Base-by-base conservation (phyloP, 2,888 invertebrate species). In the Parasteatoda lunata region DNA sequence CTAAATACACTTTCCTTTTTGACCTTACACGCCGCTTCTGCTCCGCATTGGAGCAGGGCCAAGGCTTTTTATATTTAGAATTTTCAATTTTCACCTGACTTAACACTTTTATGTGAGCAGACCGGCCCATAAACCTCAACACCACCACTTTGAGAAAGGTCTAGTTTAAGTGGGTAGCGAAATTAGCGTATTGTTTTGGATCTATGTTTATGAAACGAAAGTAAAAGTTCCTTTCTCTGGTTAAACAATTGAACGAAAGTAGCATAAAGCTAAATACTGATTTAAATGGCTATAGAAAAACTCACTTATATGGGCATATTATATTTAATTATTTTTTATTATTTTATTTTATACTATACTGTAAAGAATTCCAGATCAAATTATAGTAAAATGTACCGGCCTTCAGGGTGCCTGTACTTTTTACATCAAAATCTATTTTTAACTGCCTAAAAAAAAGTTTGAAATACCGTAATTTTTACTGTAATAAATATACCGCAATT, bases 1-100 rank as follows among this genome's bases (percentile, higher is more conserved):
- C 85, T 86, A 77, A 83, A 83, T 77, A 77, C 77, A 72, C 77
- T 83, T 72, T 68, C 72, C 77, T 85, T 66, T 72, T 30, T 81
- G 77, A 80, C 80, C 80, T 86, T 80, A 72, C 49, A 8, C 70
- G 66, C 59, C 47, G 64, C 66, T 71, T 69, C 80, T 71, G 80
- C 80, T 65, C 45, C 66, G 71, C 77, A 45, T 52, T 86, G 85
- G 85, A 64, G 30, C 49, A n/a, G 8, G 47, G 70, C 85, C 85
- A 86, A 65, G 3, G 64, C 4, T 73, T 47, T 52, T 68, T 71
- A 81, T 81, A 68, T 81, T 81, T 81, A 81, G 79, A 59, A 47
- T 70, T 75, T 78, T 70, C 68, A 79, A 75, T 75, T 85, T 80
- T 47, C 80, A 77, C 76, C 80, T 79, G 76, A 48, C 51, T 65